Percentiles rank a stretch among this genome's conserved stretches.
Evolutionary conservation across 2,797 vertebrate genomes (phyloP).

Genomic region (Peromyscus attwateri): DNA sequence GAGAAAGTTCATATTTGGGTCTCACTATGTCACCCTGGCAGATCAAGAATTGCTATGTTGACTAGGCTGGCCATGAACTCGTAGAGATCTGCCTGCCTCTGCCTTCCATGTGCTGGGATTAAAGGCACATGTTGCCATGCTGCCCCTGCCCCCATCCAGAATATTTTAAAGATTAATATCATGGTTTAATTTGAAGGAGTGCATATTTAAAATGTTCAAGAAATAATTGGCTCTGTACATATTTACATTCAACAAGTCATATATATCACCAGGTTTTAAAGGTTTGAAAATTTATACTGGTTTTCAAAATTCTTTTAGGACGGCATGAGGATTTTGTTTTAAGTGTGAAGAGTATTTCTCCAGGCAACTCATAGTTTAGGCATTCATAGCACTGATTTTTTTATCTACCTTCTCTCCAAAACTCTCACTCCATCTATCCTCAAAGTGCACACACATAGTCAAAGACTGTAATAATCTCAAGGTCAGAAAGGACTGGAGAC

Average conservation of each 20-base stretch:
- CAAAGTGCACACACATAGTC: neutral
- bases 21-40: neutral
- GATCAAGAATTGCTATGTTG: neutral
- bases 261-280: neutral
- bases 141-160: neutral
- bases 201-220: neutral
- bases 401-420: constrained; percentile 13
- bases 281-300: neutral
- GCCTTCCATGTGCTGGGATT: neutral
- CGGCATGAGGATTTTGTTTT: neutral
- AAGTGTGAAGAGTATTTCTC: neutral
- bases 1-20: neutral
- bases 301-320: constrained; percentile 7
- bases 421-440: neutral
- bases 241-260: constrained; percentile 33
- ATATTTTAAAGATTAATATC: neutral
- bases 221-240: neutral
- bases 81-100: neutral
- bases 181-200: constrained; percentile 21
- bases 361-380: neutral
- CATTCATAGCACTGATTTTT: neutral
- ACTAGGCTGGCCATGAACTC: neutral
- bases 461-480: neutral
- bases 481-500: neutral
- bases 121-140: neutral